Conservation (phyloP, 2,797 vertebrate species). For the Macrochelys suwanniensis region DNA sequence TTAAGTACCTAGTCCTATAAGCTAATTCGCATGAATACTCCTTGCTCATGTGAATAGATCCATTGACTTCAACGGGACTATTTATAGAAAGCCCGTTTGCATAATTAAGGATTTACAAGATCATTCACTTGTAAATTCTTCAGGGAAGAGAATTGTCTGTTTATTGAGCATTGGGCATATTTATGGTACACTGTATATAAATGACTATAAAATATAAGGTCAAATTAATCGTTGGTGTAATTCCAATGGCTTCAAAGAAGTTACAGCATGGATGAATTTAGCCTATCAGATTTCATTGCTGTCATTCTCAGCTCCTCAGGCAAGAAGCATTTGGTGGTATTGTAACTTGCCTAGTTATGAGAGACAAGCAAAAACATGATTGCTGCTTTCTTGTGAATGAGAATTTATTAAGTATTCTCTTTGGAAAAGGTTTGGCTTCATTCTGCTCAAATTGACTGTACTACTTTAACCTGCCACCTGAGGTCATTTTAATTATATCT, state of each 20-base stretch:
- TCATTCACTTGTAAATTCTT: neutral
- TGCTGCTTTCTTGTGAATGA: constrained; percentile 17
- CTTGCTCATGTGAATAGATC: neutral
- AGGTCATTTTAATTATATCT: constrained; percentile 82
- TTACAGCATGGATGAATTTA: neutral
- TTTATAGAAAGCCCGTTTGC: neutral
- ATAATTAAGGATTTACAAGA: neutral
- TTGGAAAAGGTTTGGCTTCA: constrained; percentile 51
- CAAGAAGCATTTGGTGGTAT: neutral
- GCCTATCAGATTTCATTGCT: neutral
- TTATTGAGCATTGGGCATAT: neutral
- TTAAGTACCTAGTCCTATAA: neutral
- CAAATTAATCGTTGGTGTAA: neutral
- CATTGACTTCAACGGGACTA: neutral
- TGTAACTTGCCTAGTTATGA: constrained; percentile 29
- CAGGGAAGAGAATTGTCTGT: neutral
- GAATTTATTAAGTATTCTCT: constrained; percentile 34
- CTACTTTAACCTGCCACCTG: constrained; percentile 72
- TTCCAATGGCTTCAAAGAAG: neutral
- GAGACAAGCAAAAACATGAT: neutral
- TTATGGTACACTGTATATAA: neutral
- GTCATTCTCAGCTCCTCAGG: neutral
- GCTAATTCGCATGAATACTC: neutral
- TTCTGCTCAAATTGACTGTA: constrained; percentile 46
- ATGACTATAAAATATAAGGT: neutral